Evolutionary conservation across 2,888 invertebrate genomes (phyloP).

Genomic region (Metellina segmentata): DNA sequence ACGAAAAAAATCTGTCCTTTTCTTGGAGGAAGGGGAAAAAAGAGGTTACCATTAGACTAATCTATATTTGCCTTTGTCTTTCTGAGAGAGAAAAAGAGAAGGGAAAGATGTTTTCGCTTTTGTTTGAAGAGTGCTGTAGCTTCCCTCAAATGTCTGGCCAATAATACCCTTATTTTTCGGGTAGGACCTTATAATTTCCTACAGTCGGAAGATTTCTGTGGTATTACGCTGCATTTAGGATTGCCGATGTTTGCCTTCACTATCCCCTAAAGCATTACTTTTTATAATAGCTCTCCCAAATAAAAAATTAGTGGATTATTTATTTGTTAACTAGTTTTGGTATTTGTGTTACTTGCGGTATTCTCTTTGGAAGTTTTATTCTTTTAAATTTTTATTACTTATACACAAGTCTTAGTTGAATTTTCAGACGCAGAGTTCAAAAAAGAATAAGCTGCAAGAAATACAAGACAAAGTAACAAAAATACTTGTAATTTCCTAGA

Average conservation of each 20-base stretch:
- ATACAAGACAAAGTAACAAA: too few relatives aligned
- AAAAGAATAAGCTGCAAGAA: too few relatives aligned
- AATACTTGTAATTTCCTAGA: too few relatives aligned
- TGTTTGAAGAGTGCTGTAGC: neutral
- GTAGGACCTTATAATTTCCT: neutral
- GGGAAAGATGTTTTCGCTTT: neutral
- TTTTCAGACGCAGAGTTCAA: too few relatives aligned
- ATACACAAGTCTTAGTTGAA: too few relatives aligned
- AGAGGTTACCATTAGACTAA: neutral
- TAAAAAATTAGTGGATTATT: too few relatives aligned
- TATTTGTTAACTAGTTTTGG: too few relatives aligned
- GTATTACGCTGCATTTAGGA: neutral
- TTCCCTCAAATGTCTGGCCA: neutral
- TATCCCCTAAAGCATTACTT: too few relatives aligned
- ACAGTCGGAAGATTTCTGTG: neutral
- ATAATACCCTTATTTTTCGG: neutral
- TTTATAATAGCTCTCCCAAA: too few relatives aligned
- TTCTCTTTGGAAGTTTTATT: too few relatives aligned
- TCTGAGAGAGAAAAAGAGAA: neutral
- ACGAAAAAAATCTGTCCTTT: neutral
- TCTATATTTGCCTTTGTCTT: conserved; percentile 1
- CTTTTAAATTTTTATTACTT: too few relatives aligned
- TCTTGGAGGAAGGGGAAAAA: neutral
- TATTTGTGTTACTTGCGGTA: too few relatives aligned
- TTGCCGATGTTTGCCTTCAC: neutral